Base-by-base conservation (phyloP, 2,888 invertebrate genomes). In the Drosophila ezoana region DNA sequence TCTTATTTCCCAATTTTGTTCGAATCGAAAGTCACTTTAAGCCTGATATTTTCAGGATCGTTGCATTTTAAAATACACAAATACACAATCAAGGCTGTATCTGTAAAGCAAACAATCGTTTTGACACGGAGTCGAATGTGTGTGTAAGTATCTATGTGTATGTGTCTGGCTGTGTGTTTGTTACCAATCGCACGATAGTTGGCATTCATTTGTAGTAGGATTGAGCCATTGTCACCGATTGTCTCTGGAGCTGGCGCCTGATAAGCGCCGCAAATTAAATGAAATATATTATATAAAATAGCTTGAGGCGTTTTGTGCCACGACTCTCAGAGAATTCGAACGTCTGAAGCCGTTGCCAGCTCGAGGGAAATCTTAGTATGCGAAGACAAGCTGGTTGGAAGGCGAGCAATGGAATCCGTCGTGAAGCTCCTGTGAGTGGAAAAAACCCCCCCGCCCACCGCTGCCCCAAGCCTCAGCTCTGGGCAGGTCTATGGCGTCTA, bases 211-310 rank as follows among this genome's bases (percentile, higher is more conserved):
- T 72, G 79, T 60, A 61, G 59, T 52, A 43, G 67, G 76, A 82
- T 82, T 87, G 79, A 82, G 83, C 86, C 81, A 79, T 83, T 84
- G 86, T 80, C 83, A 88, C 83, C 83, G 83, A 84, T 84, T 72
- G 88, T 64, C 54, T 57, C 10, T 49, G 37, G 49, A 54, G 54
- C 76, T 89, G 90, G 90, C 90, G 89, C 90, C 90, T 86, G 90
- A 90, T 90, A 86, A 90, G 79, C 73, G 72, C 67, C 73, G 69
- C 76, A 87, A 88, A 88, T 83, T 76, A 83, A 90, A 85, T 87
- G 76, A 79, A 86, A 74, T 78, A 82, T 75, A 77, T 80, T 79
- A 76, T 71, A 84, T 75, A 73, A 72, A 76, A 81, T 69, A 67
- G 62, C 69, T 79, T 62, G 64, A 76, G 69, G 76, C 79, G 72